Evolutionary conservation across 2,888 invertebrate genomes (phyloP).

Genomic region (Podabrus alpinus): DNA sequence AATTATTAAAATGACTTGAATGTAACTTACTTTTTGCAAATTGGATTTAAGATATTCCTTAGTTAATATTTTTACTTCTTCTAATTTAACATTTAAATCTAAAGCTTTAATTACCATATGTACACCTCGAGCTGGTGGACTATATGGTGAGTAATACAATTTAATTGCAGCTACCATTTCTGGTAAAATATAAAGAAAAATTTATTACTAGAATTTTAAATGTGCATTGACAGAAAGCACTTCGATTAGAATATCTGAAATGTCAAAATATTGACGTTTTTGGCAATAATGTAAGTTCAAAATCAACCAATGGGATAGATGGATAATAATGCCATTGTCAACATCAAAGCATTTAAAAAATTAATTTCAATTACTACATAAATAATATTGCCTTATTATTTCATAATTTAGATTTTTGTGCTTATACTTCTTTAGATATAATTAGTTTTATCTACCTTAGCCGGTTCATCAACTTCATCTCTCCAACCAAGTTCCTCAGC

Average conservation of each 20-base stretch:
- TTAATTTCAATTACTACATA: too few species aligned
- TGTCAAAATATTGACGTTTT: background rate
- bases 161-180: conserved; percentile 44
- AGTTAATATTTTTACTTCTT: conserved; percentile 56
- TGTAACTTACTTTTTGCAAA: conserved; percentile 51
- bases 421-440: too few species aligned
- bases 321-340: too few species aligned
- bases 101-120: conserved; percentile 59
- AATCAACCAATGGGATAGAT: too few species aligned
- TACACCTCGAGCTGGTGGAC: conserved; percentile 62
- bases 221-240: background rate
- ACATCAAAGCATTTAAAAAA: too few species aligned
- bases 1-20: too few species aligned
- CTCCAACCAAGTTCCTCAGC: too few species aligned
- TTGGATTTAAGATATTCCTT: conserved; percentile 53
- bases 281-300: too few species aligned
- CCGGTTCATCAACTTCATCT: too few species aligned
- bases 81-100: conserved; percentile 55
- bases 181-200: background rate
- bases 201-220: background rate
- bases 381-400: too few species aligned
- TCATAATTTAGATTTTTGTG: too few species aligned
- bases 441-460: too few species aligned
- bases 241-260: background rate
- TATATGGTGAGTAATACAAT: conserved; percentile 51